Conservation (phyloP, 2,888 invertebrate genomes). For the Oscheius onirici region DNA sequence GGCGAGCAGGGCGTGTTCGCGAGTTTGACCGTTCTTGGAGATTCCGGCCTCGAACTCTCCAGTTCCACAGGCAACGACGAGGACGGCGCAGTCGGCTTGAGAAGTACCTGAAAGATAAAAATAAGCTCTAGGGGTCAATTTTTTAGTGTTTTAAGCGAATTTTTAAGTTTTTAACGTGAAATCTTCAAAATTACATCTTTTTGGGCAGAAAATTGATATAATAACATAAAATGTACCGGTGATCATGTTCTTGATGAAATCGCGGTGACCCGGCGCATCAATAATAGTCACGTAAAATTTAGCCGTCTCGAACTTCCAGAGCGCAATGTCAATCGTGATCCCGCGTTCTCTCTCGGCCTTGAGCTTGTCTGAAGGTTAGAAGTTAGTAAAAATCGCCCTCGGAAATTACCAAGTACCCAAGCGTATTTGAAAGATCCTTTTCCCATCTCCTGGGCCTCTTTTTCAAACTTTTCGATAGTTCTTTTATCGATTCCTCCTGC, state of each 20-base stretch:
- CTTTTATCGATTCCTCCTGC: slow-evolving; percentile 99
- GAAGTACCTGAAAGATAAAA: no score
- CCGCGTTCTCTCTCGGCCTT: slow-evolving; percentile 77
- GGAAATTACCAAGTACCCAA: slow-evolving; percentile 85
- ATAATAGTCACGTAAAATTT: slow-evolving; percentile 80
- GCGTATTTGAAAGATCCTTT: slow-evolving; percentile 98
- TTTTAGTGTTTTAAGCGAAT: no score
- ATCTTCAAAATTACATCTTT: no score
- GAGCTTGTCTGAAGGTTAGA: slow-evolving; percentile 83
- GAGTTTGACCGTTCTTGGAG: slow-evolving; percentile 98
- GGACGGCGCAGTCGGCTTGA: slow-evolving; percentile 92
- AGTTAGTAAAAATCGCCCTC: no score
- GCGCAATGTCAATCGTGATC: slow-evolving; percentile 72
- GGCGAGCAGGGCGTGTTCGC: slow-evolving; percentile 96
- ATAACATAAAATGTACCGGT: no score
- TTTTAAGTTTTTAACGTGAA: no score
- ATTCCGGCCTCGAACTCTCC: slow-evolving; percentile 99
- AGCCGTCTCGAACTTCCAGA: slow-evolving; percentile 72
- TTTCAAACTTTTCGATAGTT: slow-evolving; percentile 99
- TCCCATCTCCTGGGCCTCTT: slow-evolving; percentile 85
- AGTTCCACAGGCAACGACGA: slow-evolving; percentile 97
- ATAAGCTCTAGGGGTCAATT: no score
- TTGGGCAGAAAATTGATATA: no score
- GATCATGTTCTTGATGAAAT: slow-evolving; percentile 99
- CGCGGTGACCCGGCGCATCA: slow-evolving; percentile 99